phyloP scores from a whole-genome alignment of 2,888 invertebrate genomes.

The Apotomis turbidana region DNA sequence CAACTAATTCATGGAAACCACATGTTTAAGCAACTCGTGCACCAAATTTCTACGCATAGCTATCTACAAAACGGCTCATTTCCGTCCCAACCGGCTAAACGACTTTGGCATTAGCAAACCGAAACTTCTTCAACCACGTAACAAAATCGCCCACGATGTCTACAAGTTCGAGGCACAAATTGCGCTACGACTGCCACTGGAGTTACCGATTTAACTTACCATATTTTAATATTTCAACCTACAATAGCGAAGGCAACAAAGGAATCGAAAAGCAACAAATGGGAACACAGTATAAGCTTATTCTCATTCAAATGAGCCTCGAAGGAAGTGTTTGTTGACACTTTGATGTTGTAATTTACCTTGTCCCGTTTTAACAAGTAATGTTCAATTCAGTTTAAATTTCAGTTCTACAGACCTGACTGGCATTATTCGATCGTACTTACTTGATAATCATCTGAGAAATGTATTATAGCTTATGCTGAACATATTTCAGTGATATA shows the following conservation, averaged over 20 bases:
- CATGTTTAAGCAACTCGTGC: not conserved
- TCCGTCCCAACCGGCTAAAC: too few relatives aligned
- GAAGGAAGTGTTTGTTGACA: conserved; percentile 70
- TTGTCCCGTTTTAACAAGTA: conserved; percentile 46
- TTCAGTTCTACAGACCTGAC: not conserved
- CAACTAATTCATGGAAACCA: too few relatives aligned
- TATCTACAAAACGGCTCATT: too few relatives aligned
- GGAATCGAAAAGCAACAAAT: conserved; percentile 77
- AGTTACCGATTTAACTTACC: conserved; percentile 69
- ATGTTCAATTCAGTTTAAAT: too few relatives aligned
- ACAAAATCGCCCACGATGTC: conserved; percentile 7
- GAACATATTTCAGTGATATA: too few relatives aligned
- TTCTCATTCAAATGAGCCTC: conserved; percentile 78
- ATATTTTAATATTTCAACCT: conserved; percentile 75
- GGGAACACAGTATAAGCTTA: conserved; percentile 64
- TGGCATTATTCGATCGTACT: too few relatives aligned
- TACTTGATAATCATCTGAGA: too few relatives aligned
- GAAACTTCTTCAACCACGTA: not conserved
- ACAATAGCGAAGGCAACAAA: conserved; percentile 66
- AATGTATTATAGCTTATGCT: too few relatives aligned
- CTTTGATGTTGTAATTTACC: conserved; percentile 67
- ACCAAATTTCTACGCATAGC: not conserved
- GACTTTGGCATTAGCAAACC: not conserved
- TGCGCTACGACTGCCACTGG: conserved; percentile 53
- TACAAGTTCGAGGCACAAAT: not conserved